Base-by-base conservation (phyloP, 2,888 invertebrate species). In the Arrhopalites spinosus region DNA sequence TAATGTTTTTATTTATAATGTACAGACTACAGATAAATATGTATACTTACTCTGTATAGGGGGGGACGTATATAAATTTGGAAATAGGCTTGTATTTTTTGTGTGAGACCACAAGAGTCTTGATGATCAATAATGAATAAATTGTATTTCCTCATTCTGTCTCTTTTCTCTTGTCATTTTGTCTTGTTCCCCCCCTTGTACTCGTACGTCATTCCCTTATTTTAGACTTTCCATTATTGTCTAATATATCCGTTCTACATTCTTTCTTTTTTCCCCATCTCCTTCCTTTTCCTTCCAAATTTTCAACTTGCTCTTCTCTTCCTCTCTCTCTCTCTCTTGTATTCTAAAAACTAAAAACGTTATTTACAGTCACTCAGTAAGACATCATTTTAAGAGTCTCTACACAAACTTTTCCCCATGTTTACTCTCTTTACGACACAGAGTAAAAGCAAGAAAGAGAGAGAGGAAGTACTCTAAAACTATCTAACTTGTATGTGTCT, bases 71-170 rank as follows among this genome's bases (percentile, higher is more conserved):
- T n/a, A n/a, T n/a, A n/a, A n/a, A n/a, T n/a, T n/a, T n/a, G n/a
- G n/a, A n/a, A n/a, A 47, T 36, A 20, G 20, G 17, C 45, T 47
- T 68, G 67, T 36, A 3, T 36, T 47, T 47, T 25, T 15, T 47
- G 67, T 45, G 20, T 45, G 36, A 7, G 36, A 36, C 11, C 36
- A 68, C 45, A 47, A n/a, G 27, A 3, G 25, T 25, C 23, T 25
- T 7, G 59, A 25, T 59, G 43, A 61, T 61, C 71, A 61, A 70
- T 70, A 70, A 61, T 61, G 71, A 71, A 71, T 71, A 71, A 71
- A 71, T 71, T 71, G 59, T 71, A 61, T 71, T 71, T 71, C 71
- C 71, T 71, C 61, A 71, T 71, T 71, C 59, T 20, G 59, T 43
- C 36, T 36, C 36, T 11, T 36, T 11, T 36, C 5, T 36, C 36